A percentile compares a stretch with the other conserved stretches of the same genome.
phyloP scores from a whole-genome alignment of 35 echinoderm and acorn worm genomes.

The Apostichopus japonicus region DNA sequence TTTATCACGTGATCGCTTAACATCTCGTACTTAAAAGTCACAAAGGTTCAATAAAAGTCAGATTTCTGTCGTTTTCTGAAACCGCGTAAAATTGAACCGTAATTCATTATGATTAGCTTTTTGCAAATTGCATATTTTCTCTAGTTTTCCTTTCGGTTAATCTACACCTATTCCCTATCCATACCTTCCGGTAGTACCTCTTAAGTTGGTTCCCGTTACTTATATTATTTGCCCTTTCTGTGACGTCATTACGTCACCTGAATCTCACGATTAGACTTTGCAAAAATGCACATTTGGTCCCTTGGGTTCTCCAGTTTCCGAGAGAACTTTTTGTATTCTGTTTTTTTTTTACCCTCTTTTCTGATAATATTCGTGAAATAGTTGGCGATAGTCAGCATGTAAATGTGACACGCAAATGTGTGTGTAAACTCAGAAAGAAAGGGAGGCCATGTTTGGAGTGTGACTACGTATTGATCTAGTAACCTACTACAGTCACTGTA shows the following conservation, averaged over 20 bases:
- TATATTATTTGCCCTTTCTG: background rate
- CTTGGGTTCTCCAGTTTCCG: background rate
- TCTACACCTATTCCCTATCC: background rate
- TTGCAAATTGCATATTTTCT: background rate
- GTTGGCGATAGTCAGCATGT: too few species aligned
- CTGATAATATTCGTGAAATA: background rate
- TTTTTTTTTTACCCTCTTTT: background rate
- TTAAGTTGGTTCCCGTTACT: background rate
- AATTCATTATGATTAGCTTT: too few species aligned
- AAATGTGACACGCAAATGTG: too few species aligned
- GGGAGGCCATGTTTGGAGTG: too few species aligned
- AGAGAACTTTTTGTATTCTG: background rate
- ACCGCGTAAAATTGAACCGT: too few species aligned
- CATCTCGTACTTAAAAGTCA: too few species aligned
- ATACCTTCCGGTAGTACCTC: background rate
- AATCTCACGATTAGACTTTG: background rate
- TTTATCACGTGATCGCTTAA: too few species aligned
- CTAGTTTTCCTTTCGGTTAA: background rate
- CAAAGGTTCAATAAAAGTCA: too few species aligned
- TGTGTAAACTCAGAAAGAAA: too few species aligned
- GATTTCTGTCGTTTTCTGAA: too few species aligned
- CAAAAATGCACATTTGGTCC: background rate
- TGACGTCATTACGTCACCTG: background rate
- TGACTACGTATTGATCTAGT: too few species aligned
- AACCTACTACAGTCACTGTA: too few species aligned